Conservation (phyloP, 2,113 vertebrate genomes). For the Varanus komodoensis region DNA sequence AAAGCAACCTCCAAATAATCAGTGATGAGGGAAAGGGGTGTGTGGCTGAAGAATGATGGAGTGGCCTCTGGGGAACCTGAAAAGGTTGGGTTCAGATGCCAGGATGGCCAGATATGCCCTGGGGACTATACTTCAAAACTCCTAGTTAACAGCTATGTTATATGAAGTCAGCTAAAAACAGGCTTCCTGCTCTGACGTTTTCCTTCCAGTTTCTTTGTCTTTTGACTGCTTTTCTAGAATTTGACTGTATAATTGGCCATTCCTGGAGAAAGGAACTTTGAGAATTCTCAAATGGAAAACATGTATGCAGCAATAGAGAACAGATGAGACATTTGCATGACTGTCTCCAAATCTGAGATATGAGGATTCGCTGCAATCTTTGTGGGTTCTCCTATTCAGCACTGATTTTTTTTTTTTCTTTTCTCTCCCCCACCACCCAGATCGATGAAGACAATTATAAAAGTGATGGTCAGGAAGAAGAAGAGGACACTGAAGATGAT, state of each 20-base stretch:
- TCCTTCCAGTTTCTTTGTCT: not conserved
- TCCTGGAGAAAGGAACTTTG: not conserved
- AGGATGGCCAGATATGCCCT: no score
- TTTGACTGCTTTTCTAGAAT: not conserved
- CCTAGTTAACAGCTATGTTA: not conserved
- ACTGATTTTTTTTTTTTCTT: constrained; percentile 41
- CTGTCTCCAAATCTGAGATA: not conserved
- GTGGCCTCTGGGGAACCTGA: no score
- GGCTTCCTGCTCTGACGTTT: not conserved
- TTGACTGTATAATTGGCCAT: not conserved
- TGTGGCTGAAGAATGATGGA: no score
- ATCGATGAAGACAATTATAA: constrained; percentile 32
- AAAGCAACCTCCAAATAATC: no score
- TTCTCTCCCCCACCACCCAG: constrained; percentile 48
- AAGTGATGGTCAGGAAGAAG: constrained; percentile 26
- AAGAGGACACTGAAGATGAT: constrained; percentile 39
- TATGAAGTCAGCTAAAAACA: not conserved
- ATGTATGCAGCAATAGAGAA: constrained; percentile 1
- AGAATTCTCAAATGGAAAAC: not conserved
- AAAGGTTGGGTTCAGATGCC: no score
- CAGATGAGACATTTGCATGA: not conserved
- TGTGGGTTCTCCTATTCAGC: not conserved
- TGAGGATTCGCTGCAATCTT: not conserved
- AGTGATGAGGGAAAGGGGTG: no score
- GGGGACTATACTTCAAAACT: no score